Conservation (phyloP, 2,113 vertebrate genomes). For the Isurus oxyrinchus region DNA sequence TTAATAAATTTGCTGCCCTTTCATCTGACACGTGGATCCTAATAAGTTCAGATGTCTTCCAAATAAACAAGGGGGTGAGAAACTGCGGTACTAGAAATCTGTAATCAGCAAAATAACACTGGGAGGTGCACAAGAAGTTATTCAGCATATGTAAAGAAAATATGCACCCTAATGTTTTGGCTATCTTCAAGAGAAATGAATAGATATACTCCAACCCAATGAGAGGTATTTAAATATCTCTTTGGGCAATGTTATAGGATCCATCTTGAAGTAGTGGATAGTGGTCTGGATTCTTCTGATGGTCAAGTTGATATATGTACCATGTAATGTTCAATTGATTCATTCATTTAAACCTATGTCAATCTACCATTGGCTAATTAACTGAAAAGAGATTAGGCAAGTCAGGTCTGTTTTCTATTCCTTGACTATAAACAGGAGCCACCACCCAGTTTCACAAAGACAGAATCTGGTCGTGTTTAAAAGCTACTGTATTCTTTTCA, state of each 20-base stretch:
- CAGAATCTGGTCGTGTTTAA: background rate
- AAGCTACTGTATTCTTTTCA: background rate
- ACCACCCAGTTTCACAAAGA: background rate
- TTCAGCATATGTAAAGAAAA: background rate
- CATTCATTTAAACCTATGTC: background rate
- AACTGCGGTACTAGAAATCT: background rate
- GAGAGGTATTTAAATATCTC: background rate
- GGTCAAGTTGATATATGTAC: background rate
- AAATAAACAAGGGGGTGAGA: background rate
- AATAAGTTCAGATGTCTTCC: background rate
- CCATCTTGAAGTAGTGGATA: background rate
- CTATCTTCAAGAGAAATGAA: background rate
- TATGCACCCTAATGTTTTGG: background rate
- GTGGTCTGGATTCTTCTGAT: background rate
- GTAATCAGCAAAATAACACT: background rate
- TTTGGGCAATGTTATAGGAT: background rate
- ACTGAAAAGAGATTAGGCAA: background rate
- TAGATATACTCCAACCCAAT: background rate
- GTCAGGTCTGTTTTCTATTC: background rate
- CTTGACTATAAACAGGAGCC: background rate
- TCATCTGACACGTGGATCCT: background rate
- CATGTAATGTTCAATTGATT: background rate
- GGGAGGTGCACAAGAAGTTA: background rate
- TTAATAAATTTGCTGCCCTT: background rate
- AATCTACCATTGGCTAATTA: background rate